Evolutionary conservation across 1,140 invertebrate species (phyloP).

Genomic region (Melitaea cinxia): DNA sequence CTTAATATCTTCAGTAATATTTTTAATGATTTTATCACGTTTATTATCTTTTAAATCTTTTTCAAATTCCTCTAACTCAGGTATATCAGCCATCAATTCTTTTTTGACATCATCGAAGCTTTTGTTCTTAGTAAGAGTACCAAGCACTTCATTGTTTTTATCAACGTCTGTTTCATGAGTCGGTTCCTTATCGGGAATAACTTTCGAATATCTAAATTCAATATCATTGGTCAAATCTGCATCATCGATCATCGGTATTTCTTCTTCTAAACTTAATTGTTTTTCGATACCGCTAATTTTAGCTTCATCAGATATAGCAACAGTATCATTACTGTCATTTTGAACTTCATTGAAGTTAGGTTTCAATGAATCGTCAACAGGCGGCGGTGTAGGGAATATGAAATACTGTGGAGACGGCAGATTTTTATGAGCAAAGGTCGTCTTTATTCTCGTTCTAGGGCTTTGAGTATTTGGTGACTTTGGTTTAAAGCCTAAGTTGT

Average conservation of each 20-base stretch:
- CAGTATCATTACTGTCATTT: conserved; percentile 22
- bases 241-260: conserved; percentile 81
- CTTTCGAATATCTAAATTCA: conserved; percentile 76
- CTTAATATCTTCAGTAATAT: conserved; percentile 64
- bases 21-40: conserved; percentile 66
- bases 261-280: conserved; percentile 78
- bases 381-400: conserved; percentile 74
- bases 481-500: conserved; percentile 71
- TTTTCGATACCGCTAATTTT: conserved; percentile 74
- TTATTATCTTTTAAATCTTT: conserved; percentile 73
- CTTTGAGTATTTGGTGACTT: conserved; percentile 82
- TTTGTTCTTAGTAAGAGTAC: conserved; percentile 58
- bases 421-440: conserved; percentile 79
- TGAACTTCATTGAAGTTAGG: conserved; percentile 45
- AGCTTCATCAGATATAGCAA: conserved; percentile 17
- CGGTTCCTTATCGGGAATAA: conserved; percentile 51
- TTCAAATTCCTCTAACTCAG: conserved; percentile 78
- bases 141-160: conserved; percentile 19
- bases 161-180: conserved; percentile 25
- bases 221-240: conserved; percentile 72
- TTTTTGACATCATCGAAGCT: conserved; percentile 79
- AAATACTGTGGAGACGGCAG: conserved; percentile 76
- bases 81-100: conserved; percentile 79
- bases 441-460: conserved; percentile 85
- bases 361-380: conserved; percentile 50